Evolutionary conservation across 2,113 vertebrate genomes (phyloP).

Genomic region (Heptranchias perlo): DNA sequence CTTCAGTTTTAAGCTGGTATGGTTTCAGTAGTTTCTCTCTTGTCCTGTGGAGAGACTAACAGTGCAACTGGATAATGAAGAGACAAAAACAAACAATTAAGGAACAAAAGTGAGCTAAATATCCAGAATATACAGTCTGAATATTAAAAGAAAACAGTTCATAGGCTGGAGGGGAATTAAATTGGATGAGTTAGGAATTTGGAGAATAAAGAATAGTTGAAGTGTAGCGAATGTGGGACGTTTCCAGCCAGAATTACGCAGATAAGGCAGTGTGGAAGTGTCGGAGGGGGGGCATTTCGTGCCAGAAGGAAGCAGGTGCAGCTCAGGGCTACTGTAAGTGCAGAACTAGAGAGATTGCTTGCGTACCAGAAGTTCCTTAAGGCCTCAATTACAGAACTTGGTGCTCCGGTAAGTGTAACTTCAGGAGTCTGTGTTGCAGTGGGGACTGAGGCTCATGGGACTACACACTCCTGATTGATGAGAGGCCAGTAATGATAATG

Average conservation of each 20-base stretch:
- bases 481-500: background rate
- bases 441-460: background rate
- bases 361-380: background rate
- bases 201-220: background rate
- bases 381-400: background rate
- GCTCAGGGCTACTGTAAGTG: background rate
- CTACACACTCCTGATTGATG: background rate
- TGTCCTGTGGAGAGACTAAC: background rate
- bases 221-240: background rate
- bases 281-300: background rate
- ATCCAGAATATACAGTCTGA: background rate
- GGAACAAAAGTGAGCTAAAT: background rate
- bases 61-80: background rate
- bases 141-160: background rate
- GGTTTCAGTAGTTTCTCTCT: background rate
- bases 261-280: background rate
- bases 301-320: too few relatives aligned
- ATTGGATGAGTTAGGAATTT: background rate
- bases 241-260: background rate
- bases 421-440: background rate
- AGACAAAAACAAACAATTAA: background rate
- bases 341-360: background rate
- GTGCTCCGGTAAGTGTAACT: background rate
- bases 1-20: background rate
- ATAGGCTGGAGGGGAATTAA: background rate